phyloP scores from a whole-genome alignment of 2,888 invertebrate species.

The Choristoneura rosaceana region DNA sequence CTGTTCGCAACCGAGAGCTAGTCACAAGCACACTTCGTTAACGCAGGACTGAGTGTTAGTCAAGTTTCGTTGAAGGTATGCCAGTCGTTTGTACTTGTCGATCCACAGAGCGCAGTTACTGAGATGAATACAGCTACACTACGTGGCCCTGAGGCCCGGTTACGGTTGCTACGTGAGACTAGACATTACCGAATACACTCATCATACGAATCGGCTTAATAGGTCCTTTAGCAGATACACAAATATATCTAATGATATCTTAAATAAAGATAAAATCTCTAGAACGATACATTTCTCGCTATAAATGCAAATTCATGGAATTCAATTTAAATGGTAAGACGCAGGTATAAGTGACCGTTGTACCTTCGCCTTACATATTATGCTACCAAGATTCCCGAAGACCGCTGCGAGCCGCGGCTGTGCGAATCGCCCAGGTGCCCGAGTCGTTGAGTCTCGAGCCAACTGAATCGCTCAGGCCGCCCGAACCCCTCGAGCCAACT shows the following conservation, averaged over 20 bases:
- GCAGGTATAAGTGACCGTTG: constrained; percentile 48
- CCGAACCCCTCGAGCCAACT: background rate
- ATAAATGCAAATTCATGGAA: constrained; percentile 86
- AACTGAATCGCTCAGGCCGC: background rate
- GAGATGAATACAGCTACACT: constrained; percentile 66
- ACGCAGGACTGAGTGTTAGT: constrained; percentile 56
- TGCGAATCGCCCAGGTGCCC: background rate
- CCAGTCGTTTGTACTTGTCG: constrained; percentile 80
- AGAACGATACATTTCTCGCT: constrained; percentile 82
- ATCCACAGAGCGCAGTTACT: constrained; percentile 68
- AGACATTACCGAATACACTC: constrained; percentile 79
- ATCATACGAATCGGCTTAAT: constrained; percentile 70
- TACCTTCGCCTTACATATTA: constrained; percentile 76
- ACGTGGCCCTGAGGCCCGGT: constrained; percentile 63
- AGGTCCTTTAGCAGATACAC: constrained; percentile 70
- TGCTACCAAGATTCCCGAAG: constrained; percentile 76
- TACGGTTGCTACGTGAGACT: constrained; percentile 71
- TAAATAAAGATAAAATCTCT: constrained; percentile 84
- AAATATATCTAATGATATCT: constrained; percentile 74
- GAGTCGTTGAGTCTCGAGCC: constrained; percentile 4
- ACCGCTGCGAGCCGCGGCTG: constrained; percentile 27
- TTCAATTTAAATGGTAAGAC: constrained; percentile 80
- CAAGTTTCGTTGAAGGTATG: constrained; percentile 71
- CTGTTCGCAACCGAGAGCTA: constrained; percentile 40
- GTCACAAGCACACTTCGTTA: constrained; percentile 24